These are phyloP conservation scores for Heliocidaris tuberculata DNA, from an alignment of 35 echinoderm and acorn worm genomes.

Conservation along the genomic window DNA sequence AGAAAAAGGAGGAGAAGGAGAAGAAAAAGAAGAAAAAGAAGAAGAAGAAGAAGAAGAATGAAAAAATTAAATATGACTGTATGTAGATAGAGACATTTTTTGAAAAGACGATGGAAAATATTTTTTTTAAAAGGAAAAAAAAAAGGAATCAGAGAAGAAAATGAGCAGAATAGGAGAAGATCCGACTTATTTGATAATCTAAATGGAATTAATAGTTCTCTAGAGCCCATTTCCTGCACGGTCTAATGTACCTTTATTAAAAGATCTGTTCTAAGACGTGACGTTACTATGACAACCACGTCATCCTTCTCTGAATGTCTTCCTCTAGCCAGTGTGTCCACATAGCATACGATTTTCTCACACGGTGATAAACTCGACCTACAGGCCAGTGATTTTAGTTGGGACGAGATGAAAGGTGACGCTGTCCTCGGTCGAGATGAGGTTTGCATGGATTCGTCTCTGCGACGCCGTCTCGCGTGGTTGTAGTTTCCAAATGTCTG, in stretches of 20 bases:
- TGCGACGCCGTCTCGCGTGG: not conserved
- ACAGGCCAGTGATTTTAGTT: conserved; percentile 1
- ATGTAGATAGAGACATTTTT: too few species aligned
- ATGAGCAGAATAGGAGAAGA: not conserved
- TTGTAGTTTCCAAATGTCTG: not conserved
- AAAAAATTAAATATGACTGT: not conserved
- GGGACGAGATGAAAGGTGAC: not conserved
- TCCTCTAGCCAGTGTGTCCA: not conserved
- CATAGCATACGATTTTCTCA: conserved; percentile 13
- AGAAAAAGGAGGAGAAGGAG: too few species aligned
- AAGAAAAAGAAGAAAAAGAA: too few species aligned
- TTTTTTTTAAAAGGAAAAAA: not conserved
- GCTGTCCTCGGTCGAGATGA: not conserved
- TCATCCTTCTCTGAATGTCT: conserved; percentile 10
- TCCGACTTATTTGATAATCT: not conserved
- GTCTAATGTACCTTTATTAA: not conserved
- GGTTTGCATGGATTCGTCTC: not conserved
- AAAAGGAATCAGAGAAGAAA: not conserved
- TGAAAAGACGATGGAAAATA: too few species aligned
- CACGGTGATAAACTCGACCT: not conserved
- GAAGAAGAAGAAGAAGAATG: not conserved
- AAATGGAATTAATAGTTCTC: not conserved
- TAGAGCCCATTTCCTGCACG: not conserved
- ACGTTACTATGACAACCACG: conserved; percentile 20
- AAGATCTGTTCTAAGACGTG: conserved; percentile 19